Evolutionary conservation across 2,888 invertebrate species (phyloP), one percentile per base, ranked within the genome.

Genomic region (Ariolimax columbianus): DNA sequence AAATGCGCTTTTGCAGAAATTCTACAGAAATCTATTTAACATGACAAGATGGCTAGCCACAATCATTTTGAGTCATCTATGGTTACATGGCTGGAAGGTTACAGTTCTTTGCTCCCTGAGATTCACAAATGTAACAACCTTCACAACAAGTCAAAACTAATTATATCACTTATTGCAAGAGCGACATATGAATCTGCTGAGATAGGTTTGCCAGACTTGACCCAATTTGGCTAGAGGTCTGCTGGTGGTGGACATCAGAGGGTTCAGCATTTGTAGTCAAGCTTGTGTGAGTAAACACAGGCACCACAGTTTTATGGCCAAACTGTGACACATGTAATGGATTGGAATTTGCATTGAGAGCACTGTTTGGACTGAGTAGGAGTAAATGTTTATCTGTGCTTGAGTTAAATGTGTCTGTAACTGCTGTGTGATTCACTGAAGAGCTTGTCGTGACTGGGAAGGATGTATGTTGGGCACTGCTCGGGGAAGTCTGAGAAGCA

Each of bases 141-240:
- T n/a, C n/a, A n/a, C n/a, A n/a, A 66, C 30, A 66, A 30, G 30
- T 4, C 7, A 47, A 66, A 23, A 66, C 33, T 66, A 36, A 36
- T 73, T 73, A 26, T 70, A 19, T 72, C n/a, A 33, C 59, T n/a
- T 59, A 59, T 30, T 78, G 66, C n/a, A 63, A 47, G 19, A 79
- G 26, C 17, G 79, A 79, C 66, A 79, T 68, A 2, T 66, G 78
- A 40, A 78, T 78, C 40, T 78, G 78, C n/a, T 59, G 78, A 19
- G 78, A 40, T 63, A 79, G 47, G 68, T 66, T 43, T 79, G 79
- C 47, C 11, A 79, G 43, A 33, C 33, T 43, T 79, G 79, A 79
- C 11, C 43, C 43, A 68, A 43, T 33, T 26, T 19, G 38, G n/a
- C 77, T 63, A 43, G 63, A 43, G 19, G 40, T 47, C n/a, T 79